Evolutionary conservation across 2,113 vertebrate genomes (phyloP), one percentile per base, ranked within the genome.

Genomic region (Cynopterus brachyotis): DNA sequence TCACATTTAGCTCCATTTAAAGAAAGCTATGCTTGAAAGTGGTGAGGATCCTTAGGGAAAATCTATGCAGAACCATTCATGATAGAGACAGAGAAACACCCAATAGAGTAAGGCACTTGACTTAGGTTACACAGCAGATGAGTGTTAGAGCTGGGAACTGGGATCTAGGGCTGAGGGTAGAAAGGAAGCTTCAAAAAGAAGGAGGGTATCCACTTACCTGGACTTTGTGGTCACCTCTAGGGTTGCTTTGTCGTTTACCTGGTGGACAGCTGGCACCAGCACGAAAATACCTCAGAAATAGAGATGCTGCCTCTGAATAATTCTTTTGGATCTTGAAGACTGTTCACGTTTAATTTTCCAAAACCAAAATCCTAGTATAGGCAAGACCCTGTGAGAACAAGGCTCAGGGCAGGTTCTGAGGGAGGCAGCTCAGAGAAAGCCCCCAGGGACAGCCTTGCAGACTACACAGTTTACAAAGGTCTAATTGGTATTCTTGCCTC

Each of bases 291-390:
- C 50, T 84, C 81, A 47, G 24, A 92, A 95, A 89, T 79, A 92
- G 37, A 92, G 73, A 55, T 86, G 12, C 40, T 3, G 72, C n/a
- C n/a, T 82, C 40, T 64, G 22, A 47, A 30, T 66, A 72, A 90
- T 70, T 93, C 45, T 87, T 92, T 82, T 73, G n/a, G 45, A 92
- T 45, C 75, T 91, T 93, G 59, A 91, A 96, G 82, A 40, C 73
- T 94, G 12, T 92, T 26, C 26, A 80, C 62, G 79, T 81, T 95
- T 82, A 89, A 89, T 96, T 95, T 97, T 95, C 59, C 19, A 83
- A 89, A 95, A 96, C 50, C 80, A 93, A 93, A 96, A 87, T 66
- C 22, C 64, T 42, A 87, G 30, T 47, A 91, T 91, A 91, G 64
- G 15, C 42, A 89, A 96, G 17, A 82, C 50, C 73, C 30, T 86